These are phyloP conservation scores for Brenthis hecate DNA, from an alignment of 2,888 invertebrate genomes.

Conservation along the genomic window DNA sequence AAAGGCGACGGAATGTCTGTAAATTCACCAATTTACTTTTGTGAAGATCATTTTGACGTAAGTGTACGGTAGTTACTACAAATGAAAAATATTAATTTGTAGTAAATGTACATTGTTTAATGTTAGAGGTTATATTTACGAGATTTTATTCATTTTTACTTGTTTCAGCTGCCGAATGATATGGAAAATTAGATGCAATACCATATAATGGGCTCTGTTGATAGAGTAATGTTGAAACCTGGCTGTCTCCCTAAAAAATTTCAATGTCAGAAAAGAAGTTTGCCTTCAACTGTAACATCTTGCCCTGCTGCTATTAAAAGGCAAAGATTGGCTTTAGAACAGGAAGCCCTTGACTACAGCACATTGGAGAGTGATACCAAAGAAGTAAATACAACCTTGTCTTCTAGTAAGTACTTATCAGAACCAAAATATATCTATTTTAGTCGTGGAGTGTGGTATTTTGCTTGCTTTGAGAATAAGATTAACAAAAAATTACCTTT, in stretches of 20 bases:
- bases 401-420: not conserved
- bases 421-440: not conserved
- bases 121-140: too few species aligned
- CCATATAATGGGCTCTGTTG: constrained; percentile 27
- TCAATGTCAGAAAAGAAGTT: constrained; percentile 8
- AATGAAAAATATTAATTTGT: not conserved
- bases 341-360: not conserved
- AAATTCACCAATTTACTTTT: constrained; percentile 2
- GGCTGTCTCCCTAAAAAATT: constrained; percentile 7
- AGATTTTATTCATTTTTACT: too few species aligned
- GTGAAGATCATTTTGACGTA: constrained; percentile 13
- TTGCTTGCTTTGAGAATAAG: not conserved
- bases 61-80: not conserved
- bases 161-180: constrained; percentile 28
- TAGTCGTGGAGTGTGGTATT: too few species aligned
- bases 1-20: not conserved
- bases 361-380: not conserved
- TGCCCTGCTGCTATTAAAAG: constrained; percentile 5
- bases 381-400: constrained; percentile 1
- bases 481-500: not conserved
- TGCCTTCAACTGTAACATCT: constrained; percentile 1
- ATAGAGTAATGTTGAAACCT: constrained; percentile 25
- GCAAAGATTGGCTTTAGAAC: constrained; percentile 1
- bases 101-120: too few species aligned
- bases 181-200: constrained; percentile 34